Evolutionary conservation across 2,888 invertebrate genomes (phyloP), one percentile per base, ranked within the genome.

Genomic region (Cremastinae sp.): DNA sequence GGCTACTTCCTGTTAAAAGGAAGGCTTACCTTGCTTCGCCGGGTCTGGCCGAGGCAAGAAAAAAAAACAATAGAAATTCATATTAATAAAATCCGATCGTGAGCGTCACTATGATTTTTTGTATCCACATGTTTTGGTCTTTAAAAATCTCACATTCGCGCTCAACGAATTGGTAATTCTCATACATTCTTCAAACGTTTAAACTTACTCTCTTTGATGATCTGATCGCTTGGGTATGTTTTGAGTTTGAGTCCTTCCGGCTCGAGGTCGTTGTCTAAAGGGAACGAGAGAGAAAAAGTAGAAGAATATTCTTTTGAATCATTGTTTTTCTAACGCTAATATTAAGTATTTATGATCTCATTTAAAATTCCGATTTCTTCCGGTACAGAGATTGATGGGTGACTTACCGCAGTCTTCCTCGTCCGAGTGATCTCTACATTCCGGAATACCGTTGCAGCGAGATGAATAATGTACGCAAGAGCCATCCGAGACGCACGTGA

Each of bases 191-290:
- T n/a, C 28, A 41, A 59, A 20, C 64, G 18, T 62, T 20, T 20
- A 37, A 84, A 93, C 96, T 95, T 91, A 97, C 97, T 95, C 93
- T 95, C 94, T 93, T 95, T 94, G 79, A 96, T 94, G 53, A 92
- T 93, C 90, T 97, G 96, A 35, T 93, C 92, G 28, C 91, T 90
- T 0, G 97, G 97, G 85, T 96, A 95, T 0, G 95, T 95, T 89
- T 92, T 94, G 80, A 97, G 90, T 65, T 93, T 91, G 78, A 96
- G 89, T 20, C 92, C 91, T 1, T 74, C 59, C 18, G 59, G 35
- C 9, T 88, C 88, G 16, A 75, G 83, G 73, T 84, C 90, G 90
- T 86, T 56, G 89, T 75, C 89, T 84, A 41, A 3, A 72, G 80
- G 73, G 35, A 58, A 53, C 14, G 8, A 53, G 71, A 76, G 28